These are phyloP conservation scores for Ips typographus DNA, from an alignment of 1,140 invertebrate genomes.

Conservation along the genomic window DNA sequence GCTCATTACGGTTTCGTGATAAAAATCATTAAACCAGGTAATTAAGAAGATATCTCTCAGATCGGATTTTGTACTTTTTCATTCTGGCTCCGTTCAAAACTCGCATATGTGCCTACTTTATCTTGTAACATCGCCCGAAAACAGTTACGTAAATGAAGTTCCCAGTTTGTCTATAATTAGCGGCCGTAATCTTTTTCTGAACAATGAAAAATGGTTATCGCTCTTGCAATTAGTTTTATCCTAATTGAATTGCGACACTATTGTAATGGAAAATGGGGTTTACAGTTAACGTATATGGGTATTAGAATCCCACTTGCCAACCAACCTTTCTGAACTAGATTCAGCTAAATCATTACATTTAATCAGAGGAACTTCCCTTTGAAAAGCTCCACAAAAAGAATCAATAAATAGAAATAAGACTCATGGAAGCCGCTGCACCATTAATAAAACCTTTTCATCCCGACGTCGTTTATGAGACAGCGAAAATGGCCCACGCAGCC, in stretches of 20 bases:
- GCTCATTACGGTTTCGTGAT: conserved; percentile 9
- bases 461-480: conserved; percentile 1
- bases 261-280: background rate
- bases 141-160: conserved; percentile 18
- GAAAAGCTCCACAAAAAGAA: background rate
- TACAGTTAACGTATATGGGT: no score
- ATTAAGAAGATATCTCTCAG: conserved; percentile 2
- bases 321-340: no score
- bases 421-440: background rate
- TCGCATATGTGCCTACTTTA: conserved; percentile 1
- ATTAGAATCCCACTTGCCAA: no score
- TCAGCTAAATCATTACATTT: background rate
- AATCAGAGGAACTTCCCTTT: background rate
- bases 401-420: background rate
- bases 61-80: conserved; percentile 8
- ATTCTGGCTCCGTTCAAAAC: background rate
- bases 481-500: background rate
- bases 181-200: background rate
- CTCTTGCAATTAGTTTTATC: background rate
- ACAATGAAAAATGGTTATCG: conserved; percentile 4
- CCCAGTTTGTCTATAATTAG: conserved; percentile 11
- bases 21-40: conserved; percentile 12
- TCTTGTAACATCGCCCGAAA: conserved; percentile 8
- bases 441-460: conserved; percentile 7
- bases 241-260: conserved; percentile 1